phyloP scores from a whole-genome alignment of 2,888 invertebrate species.

The Nebria brevicollis region DNA sequence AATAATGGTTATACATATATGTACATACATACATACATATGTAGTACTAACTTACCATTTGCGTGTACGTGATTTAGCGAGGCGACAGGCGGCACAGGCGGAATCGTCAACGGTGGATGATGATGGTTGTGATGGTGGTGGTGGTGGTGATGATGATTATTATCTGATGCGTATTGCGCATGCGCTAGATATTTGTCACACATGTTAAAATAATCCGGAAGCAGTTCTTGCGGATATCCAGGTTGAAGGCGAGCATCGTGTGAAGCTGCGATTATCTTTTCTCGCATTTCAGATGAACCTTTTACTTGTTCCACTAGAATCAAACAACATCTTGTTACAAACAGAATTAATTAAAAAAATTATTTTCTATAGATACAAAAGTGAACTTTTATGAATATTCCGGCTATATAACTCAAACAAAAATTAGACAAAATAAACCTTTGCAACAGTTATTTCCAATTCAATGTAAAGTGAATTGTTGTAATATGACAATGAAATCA shows the following conservation, averaged over 20 bases:
- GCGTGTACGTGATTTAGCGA: constrained; percentile 35
- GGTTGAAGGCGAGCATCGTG: constrained; percentile 69
- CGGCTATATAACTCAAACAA: no score
- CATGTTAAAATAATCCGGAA: constrained; percentile 41
- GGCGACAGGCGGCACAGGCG: constrained; percentile 47
- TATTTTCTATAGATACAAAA: not conserved
- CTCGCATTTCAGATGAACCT: constrained; percentile 73
- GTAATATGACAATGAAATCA: no score
- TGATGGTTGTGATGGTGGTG: constrained; percentile 43
- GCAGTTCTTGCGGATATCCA: constrained; percentile 67
- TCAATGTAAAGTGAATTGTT: no score
- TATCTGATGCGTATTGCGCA: constrained; percentile 39
- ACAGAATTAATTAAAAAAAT: not conserved
- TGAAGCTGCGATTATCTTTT: constrained; percentile 74
- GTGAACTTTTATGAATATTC: no score
- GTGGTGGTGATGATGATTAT: constrained; percentile 47
- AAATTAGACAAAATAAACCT: no score
- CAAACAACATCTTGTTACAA: constrained; percentile 26
- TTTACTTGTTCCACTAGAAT: constrained; percentile 79
- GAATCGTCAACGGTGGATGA: constrained; percentile 43
- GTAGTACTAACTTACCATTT: constrained; percentile 28
- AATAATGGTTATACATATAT: not conserved
- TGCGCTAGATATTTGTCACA: constrained; percentile 44
- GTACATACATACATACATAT: not conserved
- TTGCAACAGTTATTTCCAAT: no score